Evolutionary conservation across 2,888 invertebrate genomes (phyloP).

Genomic region (Callosobruchus maculatus): DNA sequence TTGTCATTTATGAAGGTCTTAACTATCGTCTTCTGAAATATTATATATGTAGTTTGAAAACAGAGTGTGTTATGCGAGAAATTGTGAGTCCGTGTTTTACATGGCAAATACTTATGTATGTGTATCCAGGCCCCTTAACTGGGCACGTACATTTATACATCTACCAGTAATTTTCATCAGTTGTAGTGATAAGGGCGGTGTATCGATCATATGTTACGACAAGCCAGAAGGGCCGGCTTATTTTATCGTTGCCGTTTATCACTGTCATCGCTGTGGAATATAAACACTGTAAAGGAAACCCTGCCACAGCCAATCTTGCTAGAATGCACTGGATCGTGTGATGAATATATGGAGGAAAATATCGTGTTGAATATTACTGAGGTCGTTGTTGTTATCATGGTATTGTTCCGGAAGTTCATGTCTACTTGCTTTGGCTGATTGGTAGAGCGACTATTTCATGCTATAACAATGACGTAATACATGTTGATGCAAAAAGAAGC

Average conservation of each 20-base stretch:
- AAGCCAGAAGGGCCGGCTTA: background rate
- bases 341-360: background rate
- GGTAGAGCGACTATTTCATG: too few species aligned
- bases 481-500: too few species aligned
- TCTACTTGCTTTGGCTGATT: too few species aligned
- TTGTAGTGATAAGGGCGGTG: background rate
- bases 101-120: too few species aligned
- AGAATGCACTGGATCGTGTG: background rate
- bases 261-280: background rate
- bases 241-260: background rate
- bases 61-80: too few species aligned
- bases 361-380: background rate
- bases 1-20: too few species aligned
- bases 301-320: background rate
- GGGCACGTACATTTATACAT: background rate
- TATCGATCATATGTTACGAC: background rate
- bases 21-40: too few species aligned
- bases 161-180: background rate
- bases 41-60: too few species aligned
- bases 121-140: too few species aligned
- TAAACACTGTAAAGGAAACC: background rate
- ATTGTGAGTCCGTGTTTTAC: too few species aligned
- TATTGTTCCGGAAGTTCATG: too few species aligned
- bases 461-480: too few species aligned
- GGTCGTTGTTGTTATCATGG: background rate